A percentile compares a stretch with the other conserved stretches of the same genome.
phyloP scores from a whole-genome alignment of 2,888 invertebrate species.

The Nemoura dubitans region DNA sequence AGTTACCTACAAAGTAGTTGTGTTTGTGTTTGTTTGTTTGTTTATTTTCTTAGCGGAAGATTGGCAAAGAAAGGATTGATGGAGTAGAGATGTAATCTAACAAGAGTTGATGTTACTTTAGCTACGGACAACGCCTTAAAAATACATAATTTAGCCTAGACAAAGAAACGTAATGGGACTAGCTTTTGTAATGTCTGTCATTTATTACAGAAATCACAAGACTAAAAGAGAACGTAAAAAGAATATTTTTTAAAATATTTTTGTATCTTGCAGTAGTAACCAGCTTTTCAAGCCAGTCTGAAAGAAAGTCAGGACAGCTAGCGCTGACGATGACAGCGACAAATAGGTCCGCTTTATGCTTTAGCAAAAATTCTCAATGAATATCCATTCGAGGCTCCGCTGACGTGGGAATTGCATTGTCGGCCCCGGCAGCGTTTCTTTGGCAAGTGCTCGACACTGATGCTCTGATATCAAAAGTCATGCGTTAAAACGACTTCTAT shows the following conservation, averaged over 20 bases:
- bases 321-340: conserved; percentile 30
- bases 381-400: neutral
- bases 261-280: conserved; percentile 14
- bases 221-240: conserved; percentile 17
- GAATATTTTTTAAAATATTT: conserved; percentile 9
- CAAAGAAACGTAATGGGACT: conserved; percentile 37
- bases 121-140: conserved; percentile 34
- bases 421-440: neutral
- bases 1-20: neutral
- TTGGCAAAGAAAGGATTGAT: conserved; percentile 26
- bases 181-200: conserved; percentile 32
- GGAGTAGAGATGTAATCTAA: conserved; percentile 23
- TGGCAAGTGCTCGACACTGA: neutral
- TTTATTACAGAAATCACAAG: conserved; percentile 16
- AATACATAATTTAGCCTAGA: conserved; percentile 31
- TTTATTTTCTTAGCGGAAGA: neutral
- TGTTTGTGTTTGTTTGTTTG: neutral
- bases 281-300: conserved; percentile 16
- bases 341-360: conserved; percentile 24
- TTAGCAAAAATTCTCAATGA: conserved; percentile 10
- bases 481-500: neutral
- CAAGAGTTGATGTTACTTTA: conserved; percentile 35
- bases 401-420: conserved; percentile 26
- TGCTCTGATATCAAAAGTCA: neutral
- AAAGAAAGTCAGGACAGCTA: neutral